Base-by-base conservation (phyloP, 1,140 invertebrate species). In the Drosophila lacertosa region DNA sequence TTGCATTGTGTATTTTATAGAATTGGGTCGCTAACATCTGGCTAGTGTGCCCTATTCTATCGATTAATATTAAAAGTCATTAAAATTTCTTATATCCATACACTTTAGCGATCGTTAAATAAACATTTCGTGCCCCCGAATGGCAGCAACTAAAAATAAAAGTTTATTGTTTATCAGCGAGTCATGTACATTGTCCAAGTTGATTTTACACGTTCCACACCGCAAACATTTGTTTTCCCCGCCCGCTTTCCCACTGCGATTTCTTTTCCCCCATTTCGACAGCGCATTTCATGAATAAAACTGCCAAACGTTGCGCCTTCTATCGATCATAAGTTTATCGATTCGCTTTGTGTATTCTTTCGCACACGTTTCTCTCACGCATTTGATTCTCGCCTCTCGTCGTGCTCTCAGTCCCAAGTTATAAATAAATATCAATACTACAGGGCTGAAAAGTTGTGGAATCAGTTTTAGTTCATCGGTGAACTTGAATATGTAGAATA, bases 31-130 rank as follows among this genome's bases (percentile, higher is more conserved):
- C 47, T 22, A 42, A 72, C 82, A 88, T 88, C 59, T 88, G 82
- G 55, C 50, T 50, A 50, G 71, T 13, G 10, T 20, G 57, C 44
- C 45, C 44, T 33, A 13, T 44, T 33, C 11, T 63, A 70, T 77
- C 67, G 57, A 77, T 82, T 57, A 75, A 76, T 78, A 73, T 54
- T 48, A 50, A 88, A 88, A 88, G 71, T 70, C 70, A 88, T 88
- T 82, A 82, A 78, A 53, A 64, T 78, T 77, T 65, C 65, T 35
- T 74, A 77, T 81, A 68, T 71, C 48, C 74, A 77, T 86, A 74
- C 81, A 86, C 81, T 84, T 74, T 60, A 74, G 68, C 20, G 74
- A 75, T 84, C 81, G 62, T 81, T 53, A 74, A 84, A 84, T 77
- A 84, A 88, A 84, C 81, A 84, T 74, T 70, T 44, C 62, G 59